These are phyloP conservation scores for Dolichallabes microphthalmus DNA, from an alignment of 2,113 vertebrate genomes.

Conservation along the genomic window DNA sequence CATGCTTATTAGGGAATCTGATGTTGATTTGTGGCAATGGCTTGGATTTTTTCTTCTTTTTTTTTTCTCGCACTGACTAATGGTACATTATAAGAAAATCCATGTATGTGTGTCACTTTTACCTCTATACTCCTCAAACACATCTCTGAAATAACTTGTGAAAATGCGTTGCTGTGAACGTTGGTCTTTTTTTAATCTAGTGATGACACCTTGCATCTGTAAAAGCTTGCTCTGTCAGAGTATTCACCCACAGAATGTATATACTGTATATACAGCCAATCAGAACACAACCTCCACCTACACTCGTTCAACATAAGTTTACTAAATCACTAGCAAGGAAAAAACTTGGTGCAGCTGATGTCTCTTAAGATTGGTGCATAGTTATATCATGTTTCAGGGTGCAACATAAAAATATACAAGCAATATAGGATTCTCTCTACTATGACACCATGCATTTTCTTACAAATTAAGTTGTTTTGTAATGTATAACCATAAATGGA, in stretches of 20 bases:
- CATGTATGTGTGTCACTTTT: neutral
- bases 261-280: neutral
- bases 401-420: neutral
- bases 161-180: neutral
- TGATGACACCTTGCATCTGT: neutral
- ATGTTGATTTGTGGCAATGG: neutral
- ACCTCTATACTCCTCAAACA: neutral
- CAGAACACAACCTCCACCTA: neutral
- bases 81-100: neutral
- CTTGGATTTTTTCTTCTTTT: neutral
- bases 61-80: neutral
- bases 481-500: neutral
- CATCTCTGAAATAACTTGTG: neutral
- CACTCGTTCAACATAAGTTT: neutral
- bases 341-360: neutral
- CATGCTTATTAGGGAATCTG: neutral
- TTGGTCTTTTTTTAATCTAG: neutral
- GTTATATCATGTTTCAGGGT: neutral
- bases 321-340: neutral
- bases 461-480: neutral
- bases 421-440: neutral
- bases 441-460: neutral
- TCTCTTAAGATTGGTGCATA: neutral
- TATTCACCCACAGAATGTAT: neutral
- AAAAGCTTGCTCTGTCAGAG: neutral